Percentiles rank a stretch among this genome's conserved stretches.
Evolutionary conservation across 2,797 vertebrate genomes (phyloP).

Genomic region (Ptychadena robeensis): DNA sequence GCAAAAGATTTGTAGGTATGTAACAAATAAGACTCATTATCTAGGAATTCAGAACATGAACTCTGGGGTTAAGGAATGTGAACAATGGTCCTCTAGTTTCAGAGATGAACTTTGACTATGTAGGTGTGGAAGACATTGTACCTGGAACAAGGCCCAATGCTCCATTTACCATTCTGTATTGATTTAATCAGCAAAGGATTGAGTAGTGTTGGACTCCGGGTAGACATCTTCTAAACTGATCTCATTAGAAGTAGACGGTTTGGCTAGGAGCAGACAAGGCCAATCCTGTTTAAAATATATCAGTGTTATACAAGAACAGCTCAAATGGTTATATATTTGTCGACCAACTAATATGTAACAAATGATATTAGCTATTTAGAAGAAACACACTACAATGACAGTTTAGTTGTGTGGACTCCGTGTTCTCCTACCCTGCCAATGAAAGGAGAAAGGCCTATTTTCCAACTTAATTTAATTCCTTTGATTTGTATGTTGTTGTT

Average conservation of each 20-base stretch:
- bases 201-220: not conserved
- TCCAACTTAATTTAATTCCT: not conserved
- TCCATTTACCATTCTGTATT: conserved; percentile 39
- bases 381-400: not conserved
- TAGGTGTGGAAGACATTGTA: conserved; percentile 47
- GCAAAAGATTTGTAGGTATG: not conserved
- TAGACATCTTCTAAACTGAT: conserved; percentile 26
- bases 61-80: conserved; percentile 28
- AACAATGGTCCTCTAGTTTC: conserved; percentile 35
- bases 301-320: conserved; percentile 11
- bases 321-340: conserved; percentile 8
- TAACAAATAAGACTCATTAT: not conserved
- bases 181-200: conserved; percentile 26
- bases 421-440: not conserved
- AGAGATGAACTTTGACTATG: conserved; percentile 10
- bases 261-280: not conserved
- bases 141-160: conserved; percentile 25
- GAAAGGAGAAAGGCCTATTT: not conserved
- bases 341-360: not conserved
- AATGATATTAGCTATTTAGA: not conserved
- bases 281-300: not conserved
- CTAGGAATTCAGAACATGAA: conserved; percentile 5
- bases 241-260: conserved; percentile 29
- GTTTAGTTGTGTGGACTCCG: not conserved
- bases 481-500: not conserved